Base-by-base conservation (phyloP, 2,797 vertebrate genomes). In the Nyctalus aviator region DNA sequence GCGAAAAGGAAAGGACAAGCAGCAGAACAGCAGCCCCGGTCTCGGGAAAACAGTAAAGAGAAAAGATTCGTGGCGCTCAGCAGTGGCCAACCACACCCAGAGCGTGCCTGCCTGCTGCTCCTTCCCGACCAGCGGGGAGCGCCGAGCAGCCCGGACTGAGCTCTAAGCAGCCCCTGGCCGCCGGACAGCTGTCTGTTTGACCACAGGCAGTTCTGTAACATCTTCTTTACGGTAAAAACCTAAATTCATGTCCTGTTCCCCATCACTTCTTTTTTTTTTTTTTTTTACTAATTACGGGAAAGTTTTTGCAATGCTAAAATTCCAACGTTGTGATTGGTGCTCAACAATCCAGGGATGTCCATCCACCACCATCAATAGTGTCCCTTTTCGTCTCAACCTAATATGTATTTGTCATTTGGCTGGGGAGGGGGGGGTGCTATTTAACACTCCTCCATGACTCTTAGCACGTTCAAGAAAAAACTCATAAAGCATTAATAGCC, bases 21-120 rank as follows among this genome's bases (percentile, higher is more conserved):
- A 35, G 20, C 1, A 17, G 0, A 13, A n/a, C 7, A 18, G 5
- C 50, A 27, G 5, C 20, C 35, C 59, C 6, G 2, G 13, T 76
- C 85, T 46, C 21, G 46, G 37, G 23, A 92, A 71, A 88, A 88
- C 35, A 76, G 6, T 48, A 44, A 75, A 87, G 62, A 57, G 30
- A 12, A 21, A 27, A 32, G 75, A 75, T 4, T 41, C 76, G 14
- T 4, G 35, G 53, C 35, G n/a, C 50, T 55, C 53, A 9, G 8
- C 53, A 55, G 50, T 23, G 53, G 53, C 20, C 55, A 11, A 2
- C 23, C 55, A 3, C 55, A 21, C 0, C 21, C 55, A 57, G 69
- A n/a, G 2, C 20, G 8, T 6, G 64, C 7, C 5, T 27, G 7
- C 41, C 69, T 82, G 27, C 9, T 2, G 46, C 0, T 75, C 25